These are phyloP conservation scores for Chloroclystis v-ata DNA, from an alignment of 2,888 invertebrate genomes.

Conservation along the genomic window DNA sequence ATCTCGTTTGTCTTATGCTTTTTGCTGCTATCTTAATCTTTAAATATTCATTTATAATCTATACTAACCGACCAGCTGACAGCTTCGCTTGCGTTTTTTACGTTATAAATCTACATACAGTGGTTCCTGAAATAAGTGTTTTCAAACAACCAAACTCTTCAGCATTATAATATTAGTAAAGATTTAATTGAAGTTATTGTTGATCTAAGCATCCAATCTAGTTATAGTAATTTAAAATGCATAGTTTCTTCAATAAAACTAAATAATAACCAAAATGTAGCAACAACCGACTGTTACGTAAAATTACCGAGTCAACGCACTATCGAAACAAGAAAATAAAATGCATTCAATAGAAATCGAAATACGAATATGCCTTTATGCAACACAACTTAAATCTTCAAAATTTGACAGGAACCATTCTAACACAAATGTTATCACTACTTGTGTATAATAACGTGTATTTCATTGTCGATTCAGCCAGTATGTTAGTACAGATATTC, in stretches of 20 bases:
- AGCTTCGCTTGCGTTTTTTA: too few species aligned
- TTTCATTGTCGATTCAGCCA: conserved; percentile 19
- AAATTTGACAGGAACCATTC: conserved; percentile 17
- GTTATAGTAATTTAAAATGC: conserved; percentile 1
- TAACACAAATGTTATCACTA: conserved; percentile 19
- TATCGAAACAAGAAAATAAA: conserved; percentile 19
- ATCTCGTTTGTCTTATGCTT: too few species aligned
- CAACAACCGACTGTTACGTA: conserved; percentile 19
- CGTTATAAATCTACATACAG: too few species aligned
- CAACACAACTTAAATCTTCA: conserved; percentile 16
- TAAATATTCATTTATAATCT: too few species aligned
- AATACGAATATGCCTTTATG: conserved; percentile 9
- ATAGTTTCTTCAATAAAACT: conserved; percentile 19
- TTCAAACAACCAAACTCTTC: too few species aligned
- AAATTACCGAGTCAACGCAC: conserved; percentile 20
- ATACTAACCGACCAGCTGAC: too few species aligned
- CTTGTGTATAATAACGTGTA: conserved; percentile 14
- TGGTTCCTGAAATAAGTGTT: too few species aligned
- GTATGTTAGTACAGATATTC: conserved; percentile 8
- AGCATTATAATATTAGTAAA: too few species aligned
- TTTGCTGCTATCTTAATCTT: too few species aligned
- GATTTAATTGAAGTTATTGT: too few species aligned
- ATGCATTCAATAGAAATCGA: conserved; percentile 8
- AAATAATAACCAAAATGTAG: conserved; percentile 18
- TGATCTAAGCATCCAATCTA: too few species aligned